Evolutionary conservation across 92 coral and sea anemone species (phyloP).

Genomic region (Bergia sp.): DNA sequence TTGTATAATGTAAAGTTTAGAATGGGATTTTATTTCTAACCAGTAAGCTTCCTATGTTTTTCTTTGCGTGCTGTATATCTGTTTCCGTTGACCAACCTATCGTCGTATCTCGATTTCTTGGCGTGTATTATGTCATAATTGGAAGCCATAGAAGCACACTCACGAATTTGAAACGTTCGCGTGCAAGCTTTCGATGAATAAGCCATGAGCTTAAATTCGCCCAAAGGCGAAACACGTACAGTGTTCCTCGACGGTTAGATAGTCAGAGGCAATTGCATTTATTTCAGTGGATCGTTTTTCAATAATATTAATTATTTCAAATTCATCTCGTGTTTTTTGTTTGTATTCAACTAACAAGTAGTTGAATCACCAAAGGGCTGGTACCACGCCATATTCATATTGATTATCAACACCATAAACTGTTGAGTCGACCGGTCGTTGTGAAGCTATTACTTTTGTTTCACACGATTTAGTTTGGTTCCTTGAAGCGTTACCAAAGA

Average conservation of each 20-base stretch:
- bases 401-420: conserved; percentile 32
- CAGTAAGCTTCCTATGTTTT: neutral
- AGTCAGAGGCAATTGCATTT: conserved; percentile 22
- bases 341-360: conserved; percentile 41
- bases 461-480: conserved; percentile 48
- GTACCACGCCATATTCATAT: conserved; percentile 45
- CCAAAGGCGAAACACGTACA: conserved; percentile 19
- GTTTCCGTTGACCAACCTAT: conserved; percentile 15
- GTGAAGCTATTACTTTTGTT: conserved; percentile 67
- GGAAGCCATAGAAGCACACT: conserved; percentile 2
- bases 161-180: conserved; percentile 23
- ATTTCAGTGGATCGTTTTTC: conserved; percentile 26
- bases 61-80: conserved; percentile 35
- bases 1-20: neutral
- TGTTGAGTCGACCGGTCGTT: neutral
- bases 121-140: conserved; percentile 29
- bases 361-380: neutral
- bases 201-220: neutral
- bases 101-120: conserved; percentile 8
- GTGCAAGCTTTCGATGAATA: conserved; percentile 35
- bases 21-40: neutral
- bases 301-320: conserved; percentile 19
- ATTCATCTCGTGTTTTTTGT: conserved; percentile 39
- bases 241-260: neutral
- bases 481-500: conserved; percentile 48